Conservation (phyloP, 2,113 vertebrate species). For the Etheostoma cragini region DNA sequence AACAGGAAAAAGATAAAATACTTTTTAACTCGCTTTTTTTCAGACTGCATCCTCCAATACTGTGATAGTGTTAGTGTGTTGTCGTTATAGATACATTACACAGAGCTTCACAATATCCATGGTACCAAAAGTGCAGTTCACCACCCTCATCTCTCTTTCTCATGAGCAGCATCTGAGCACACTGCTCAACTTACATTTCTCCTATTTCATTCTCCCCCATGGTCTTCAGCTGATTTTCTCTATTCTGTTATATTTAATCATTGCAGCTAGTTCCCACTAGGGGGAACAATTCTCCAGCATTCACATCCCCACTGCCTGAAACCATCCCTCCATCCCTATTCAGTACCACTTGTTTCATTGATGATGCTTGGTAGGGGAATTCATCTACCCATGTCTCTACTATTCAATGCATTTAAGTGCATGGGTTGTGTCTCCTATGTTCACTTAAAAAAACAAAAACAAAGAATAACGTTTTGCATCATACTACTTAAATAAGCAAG, state of each 20-base stretch:
- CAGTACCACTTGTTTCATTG: slow-evolving; percentile 74
- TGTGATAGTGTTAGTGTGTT: slow-evolving; percentile 82
- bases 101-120: slow-evolving; percentile 81
- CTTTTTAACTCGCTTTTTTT: slow-evolving; percentile 65
- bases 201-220: slow-evolving; percentile 42
- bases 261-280: slow-evolving; percentile 70
- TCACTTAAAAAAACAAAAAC: slow-evolving; percentile 28
- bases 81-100: slow-evolving; percentile 79
- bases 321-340: slow-evolving; percentile 31
- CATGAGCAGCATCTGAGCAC: slow-evolving; percentile 78
- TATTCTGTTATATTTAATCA: slow-evolving; percentile 47
- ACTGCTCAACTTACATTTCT: slow-evolving; percentile 73
- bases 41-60: slow-evolving; percentile 82
- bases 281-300: slow-evolving; percentile 69
- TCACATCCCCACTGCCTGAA: slow-evolving; percentile 45
- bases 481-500: slow-evolving; percentile 73
- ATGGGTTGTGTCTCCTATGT: slow-evolving; percentile 79
- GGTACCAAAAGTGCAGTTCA: slow-evolving; percentile 87
- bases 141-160: slow-evolving; percentile 59
- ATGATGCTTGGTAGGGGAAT: slow-evolving; percentile 61
- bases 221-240: slow-evolving; percentile 41
- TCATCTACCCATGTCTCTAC: slow-evolving; percentile 62
- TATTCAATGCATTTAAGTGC: slow-evolving; percentile 78
- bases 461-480: slow-evolving; percentile 70
- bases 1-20: slow-evolving; percentile 74